Evolutionary conservation across 2,888 invertebrate species (phyloP).

Genomic region (Cephalotes varians): DNA sequence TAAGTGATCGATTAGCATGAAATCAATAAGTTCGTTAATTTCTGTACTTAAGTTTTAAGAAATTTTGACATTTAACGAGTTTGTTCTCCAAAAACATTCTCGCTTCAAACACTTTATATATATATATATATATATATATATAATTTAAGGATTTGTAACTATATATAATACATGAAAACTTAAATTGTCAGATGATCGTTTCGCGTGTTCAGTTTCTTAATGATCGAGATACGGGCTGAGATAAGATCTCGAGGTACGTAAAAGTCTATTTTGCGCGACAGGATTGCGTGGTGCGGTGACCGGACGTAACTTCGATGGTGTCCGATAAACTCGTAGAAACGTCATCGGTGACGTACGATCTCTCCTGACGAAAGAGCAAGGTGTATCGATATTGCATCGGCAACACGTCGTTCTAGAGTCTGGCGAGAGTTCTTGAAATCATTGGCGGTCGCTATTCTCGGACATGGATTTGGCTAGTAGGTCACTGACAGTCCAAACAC

Average conservation of each 20-base stretch:
- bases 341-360: slow-evolving; percentile 45
- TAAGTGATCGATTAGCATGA: not conserved
- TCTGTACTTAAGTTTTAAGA: not conserved
- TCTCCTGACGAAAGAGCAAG: slow-evolving; percentile 36
- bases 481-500: slow-evolving; percentile 72
- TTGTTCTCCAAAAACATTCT: not conserved
- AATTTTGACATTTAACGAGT: not conserved
- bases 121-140: no score
- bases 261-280: slow-evolving; percentile 22
- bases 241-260: slow-evolving; percentile 2
- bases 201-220: not conserved
- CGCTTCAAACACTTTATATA: not conserved
- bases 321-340: slow-evolving; percentile 26
- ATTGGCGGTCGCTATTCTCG: slow-evolving; percentile 68
- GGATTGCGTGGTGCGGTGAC: slow-evolving; percentile 32
- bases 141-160: not conserved
- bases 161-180: not conserved
- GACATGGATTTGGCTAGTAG: slow-evolving; percentile 67
- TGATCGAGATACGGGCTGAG: not conserved
- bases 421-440: slow-evolving; percentile 60
- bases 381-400: slow-evolving; percentile 44
- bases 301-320: slow-evolving; percentile 9
- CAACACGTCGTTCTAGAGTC: slow-evolving; percentile 48
- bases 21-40: not conserved
- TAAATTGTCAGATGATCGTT: not conserved